Conservation (phyloP, 2,888 invertebrate species). For the Ophion obscuratus region DNA sequence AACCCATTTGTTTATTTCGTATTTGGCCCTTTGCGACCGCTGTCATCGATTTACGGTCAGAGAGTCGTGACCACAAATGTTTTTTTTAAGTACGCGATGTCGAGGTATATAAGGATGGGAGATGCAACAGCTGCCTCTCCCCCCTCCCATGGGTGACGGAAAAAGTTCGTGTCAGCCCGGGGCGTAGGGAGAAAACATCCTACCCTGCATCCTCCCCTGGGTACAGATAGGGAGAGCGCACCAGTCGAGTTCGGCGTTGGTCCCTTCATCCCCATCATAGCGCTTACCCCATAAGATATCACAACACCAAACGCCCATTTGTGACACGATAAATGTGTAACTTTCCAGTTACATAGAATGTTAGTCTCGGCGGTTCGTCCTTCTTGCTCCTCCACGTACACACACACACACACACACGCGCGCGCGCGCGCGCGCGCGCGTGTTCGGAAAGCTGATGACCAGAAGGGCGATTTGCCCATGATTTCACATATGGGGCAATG, state of each 20-base stretch:
- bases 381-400: conserved; percentile 23
- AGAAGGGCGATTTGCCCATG: conserved; percentile 12
- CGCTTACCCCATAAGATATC: conserved; percentile 75
- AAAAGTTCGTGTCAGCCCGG: conserved; percentile 46
- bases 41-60: conserved; percentile 61
- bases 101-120: conserved; percentile 42
- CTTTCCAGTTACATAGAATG: conserved; percentile 79
- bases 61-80: conserved; percentile 74
- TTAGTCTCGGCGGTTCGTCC: conserved; percentile 64
- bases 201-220: conserved; percentile 36
- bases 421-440: not conserved
- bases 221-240: conserved; percentile 65
- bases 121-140: conserved; percentile 76
- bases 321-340: conserved; percentile 83
- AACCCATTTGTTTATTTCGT: conserved; percentile 1
- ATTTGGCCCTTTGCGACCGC: not conserved
- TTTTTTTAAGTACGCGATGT: conserved; percentile 54
- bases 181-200: conserved; percentile 27
- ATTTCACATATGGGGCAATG: not conserved
- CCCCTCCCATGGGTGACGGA: conserved; percentile 45
- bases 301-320: conserved; percentile 82
- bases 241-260: conserved; percentile 74
- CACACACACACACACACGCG: conserved; percentile 3
- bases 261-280: conserved; percentile 56
- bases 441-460: not conserved